Percentiles rank a stretch among this genome's conserved stretches.
Conservation (phyloP, 2,113 vertebrate species). For the human (Homo sapiens) region DNA sequence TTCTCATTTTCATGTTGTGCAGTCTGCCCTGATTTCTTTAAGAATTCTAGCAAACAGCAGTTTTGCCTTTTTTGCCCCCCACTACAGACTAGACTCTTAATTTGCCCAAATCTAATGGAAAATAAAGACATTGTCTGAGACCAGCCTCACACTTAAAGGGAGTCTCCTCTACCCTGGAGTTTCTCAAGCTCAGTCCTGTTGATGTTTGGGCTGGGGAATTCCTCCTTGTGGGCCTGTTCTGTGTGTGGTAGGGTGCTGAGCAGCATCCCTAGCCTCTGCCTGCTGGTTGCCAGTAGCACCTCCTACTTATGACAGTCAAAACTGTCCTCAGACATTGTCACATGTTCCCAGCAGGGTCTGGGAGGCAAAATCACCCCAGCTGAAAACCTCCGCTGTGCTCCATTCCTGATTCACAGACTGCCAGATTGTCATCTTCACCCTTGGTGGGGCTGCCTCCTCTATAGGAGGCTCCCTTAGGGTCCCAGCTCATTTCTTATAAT, state of each 20-base stretch:
- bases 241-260: fast-evolving
- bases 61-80: fast-evolving
- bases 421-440: not conserved
- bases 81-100: not conserved
- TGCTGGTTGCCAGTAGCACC: not conserved
- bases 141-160: fast-evolving
- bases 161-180: not conserved
- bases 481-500: conserved; percentile 50
- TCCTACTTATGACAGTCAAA: not conserved
- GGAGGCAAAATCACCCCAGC: not conserved
- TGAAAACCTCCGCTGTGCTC: not conserved
- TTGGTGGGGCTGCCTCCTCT: not conserved
- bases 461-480: not conserved
- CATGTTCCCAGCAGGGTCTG: fast-evolving
- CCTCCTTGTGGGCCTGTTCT: not conserved
- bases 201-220: not conserved
- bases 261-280: not conserved
- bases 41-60: not conserved
- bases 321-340: not conserved
- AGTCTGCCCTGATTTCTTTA: not conserved
- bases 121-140: fast-evolving
- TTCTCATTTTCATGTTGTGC: not conserved
- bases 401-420: fast-evolving
- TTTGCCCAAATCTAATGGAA: not conserved
- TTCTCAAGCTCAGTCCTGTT: fast-evolving